Base-by-base conservation (phyloP, 2,888 invertebrate species). In the Crioceris asparagi region DNA sequence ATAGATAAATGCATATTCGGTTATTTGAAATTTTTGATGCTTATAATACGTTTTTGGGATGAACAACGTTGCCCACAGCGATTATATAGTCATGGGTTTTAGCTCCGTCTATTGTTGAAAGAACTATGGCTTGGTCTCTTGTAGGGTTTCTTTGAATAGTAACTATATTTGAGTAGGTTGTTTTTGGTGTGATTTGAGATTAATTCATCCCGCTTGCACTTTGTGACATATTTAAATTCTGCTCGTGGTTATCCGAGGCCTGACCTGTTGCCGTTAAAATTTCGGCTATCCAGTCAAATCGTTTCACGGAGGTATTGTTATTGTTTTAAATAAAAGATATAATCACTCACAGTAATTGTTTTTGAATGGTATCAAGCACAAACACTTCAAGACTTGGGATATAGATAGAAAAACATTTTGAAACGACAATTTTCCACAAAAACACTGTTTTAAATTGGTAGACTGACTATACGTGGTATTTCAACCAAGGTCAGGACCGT, bases 11-110 rank as follows among this genome's bases (percentile, higher is more conserved):
- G 14, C 30, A 29, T 29, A 29, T 15, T 29, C 30, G 30, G 14
- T 18, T 21, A 23, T 33, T 23, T 11, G 21, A 21, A 6, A 33
- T 33, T 23, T 19, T 33, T 33, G 21, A 33, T 12, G 33, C 33
- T 14, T 3, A 4, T 8, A 34, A 14, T 14, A 25, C 16, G 25
- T 34, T 34, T 34, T 23, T 25, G 15, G 23, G 33, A 12, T 21
- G 33, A 19, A 33, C 12, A 7, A 33, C 8, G 14, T 11, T 11
- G n/a, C 33, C 33, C 14, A 21, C 23, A 33, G 33, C 33, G 12
- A 23, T 18, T 7, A 17, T 6, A 32, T 32, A 32, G 17, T 32
- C 32, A 32, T 32, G 17, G 6, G 19, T 32, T 32, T 32, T 18
- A 7, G 17, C 19, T 17, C 19, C 19, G 7, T 17, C 18, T 16